These are phyloP conservation scores for Frieseomelitta varia DNA, from an alignment of 1,140 invertebrate genomes.

Conservation along the genomic window DNA sequence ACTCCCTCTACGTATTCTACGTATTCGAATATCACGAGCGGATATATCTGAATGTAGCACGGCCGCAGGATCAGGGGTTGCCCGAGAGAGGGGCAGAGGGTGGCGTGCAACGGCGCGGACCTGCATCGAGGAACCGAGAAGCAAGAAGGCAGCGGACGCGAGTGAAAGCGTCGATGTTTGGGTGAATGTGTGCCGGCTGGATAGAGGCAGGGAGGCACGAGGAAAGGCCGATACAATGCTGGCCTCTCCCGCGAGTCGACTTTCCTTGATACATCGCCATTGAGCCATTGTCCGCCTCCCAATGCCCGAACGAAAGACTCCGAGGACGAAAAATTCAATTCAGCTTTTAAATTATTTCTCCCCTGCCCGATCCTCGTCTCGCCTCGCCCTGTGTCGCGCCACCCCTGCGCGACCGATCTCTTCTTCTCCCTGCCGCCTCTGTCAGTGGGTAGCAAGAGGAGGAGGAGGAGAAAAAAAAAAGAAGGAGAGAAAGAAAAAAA, in stretches of 20 bases:
- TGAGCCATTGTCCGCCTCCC: constrained; percentile 82
- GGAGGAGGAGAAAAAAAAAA: neutral
- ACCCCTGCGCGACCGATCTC: constrained; percentile 33
- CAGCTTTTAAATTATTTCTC: constrained; percentile 83
- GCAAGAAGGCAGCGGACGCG: constrained; percentile 30
- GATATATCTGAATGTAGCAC: constrained; percentile 45
- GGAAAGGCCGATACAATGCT: constrained; percentile 82
- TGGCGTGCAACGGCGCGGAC: constrained; percentile 33
- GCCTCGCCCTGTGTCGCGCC: constrained; percentile 49
- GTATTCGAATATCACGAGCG: constrained; percentile 30
- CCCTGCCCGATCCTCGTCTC: constrained; percentile 43
- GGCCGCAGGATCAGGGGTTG: constrained; percentile 26
- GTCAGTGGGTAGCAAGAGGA: neutral
- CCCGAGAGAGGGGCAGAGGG: neutral
- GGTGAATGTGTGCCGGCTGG: constrained; percentile 47
- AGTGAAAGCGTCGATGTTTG: constrained; percentile 46
- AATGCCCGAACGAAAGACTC: constrained; percentile 82
- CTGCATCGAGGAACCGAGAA: constrained; percentile 39
- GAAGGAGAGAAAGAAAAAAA: constrained; percentile 48
- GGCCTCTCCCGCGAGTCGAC: constrained; percentile 81
- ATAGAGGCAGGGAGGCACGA: constrained; percentile 66
- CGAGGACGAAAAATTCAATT: constrained; percentile 82
- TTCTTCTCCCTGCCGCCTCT: constrained; percentile 55
- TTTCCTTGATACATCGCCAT: constrained; percentile 83
- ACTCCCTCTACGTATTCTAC: constrained; percentile 13